Evolutionary conservation across 2,888 invertebrate species (phyloP), one percentile per base, ranked within the genome.

Genomic region (Myopa testacea): DNA sequence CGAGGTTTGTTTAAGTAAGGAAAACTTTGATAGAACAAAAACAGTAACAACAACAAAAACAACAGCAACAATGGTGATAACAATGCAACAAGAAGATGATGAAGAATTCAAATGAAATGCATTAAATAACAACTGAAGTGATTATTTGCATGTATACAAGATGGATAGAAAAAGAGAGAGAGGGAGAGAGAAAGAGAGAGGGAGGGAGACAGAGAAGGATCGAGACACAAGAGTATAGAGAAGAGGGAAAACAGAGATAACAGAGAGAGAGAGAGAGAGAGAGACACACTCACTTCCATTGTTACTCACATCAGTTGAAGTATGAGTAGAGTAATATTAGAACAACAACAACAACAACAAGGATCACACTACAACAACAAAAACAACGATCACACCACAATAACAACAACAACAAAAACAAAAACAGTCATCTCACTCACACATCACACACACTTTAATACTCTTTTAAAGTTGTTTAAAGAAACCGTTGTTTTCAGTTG

Each of bases 401-500:
- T 34, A 6, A 63, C 16, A 63, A 3, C 26, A 63, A 63, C 62
- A 63, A 63, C 34, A 26, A 26, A n/a, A n/a, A n/a, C n/a, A n/a
- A n/a, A n/a, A n/a, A 19, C 62, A 26, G 26, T 62, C 62, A 26
- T 19, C n/a, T n/a, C n/a, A n/a, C n/a, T n/a, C n/a, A n/a, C n/a
- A n/a, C n/a, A n/a, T 12, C 12, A 38, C 72, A 60, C 19, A 19
- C 14, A 6, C 62, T 34, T 62, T 26, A 40, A 62, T 34, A 55
- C 52, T 63, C 12, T 55, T 75, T 55, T 52, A 55, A 75, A 67
- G 58, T 40, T 19, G 55, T 52, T 19, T 37, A 45, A 74, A 74
- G 37, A 74, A 74, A 60, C 14, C 26, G 34, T 50, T 34, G 10
- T 34, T 26, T 58, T n/a, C 26, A 60, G 8, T 14, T 19, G 52